Percentiles rank a stretch among this genome's conserved stretches.
These are phyloP conservation scores for Meteorus cinctellus DNA, from an alignment of 2,888 invertebrate genomes.

Conservation along the genomic window DNA sequence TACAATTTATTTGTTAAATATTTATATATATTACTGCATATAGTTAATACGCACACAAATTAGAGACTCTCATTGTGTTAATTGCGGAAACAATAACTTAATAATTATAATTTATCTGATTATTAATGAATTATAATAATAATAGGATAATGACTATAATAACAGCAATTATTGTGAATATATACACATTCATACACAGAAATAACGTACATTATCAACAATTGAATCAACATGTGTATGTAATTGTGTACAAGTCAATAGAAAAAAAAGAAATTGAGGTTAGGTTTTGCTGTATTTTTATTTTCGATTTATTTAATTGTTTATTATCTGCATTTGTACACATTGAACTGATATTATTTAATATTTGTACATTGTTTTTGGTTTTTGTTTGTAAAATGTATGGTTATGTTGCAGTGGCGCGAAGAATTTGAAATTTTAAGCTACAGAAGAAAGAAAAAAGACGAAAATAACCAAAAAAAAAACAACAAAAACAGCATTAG, in stretches of 20 bases:
- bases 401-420: not conserved
- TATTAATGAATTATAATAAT: not conserved
- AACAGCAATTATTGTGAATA: conserved; percentile 1
- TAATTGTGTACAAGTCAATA: conserved; percentile 4
- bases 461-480: not conserved
- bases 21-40: not conserved
- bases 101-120: not conserved
- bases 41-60: not conserved
- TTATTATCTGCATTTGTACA: not conserved
- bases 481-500: not conserved
- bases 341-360: not conserved
- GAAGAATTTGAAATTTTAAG: conserved; percentile 39
- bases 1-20: not conserved
- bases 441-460: conserved; percentile 38
- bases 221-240: not conserved
- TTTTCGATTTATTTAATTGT: not conserved
- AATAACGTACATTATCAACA: not conserved
- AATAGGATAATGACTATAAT: too few relatives aligned
- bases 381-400: not conserved
- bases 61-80: not conserved
- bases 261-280: not conserved
- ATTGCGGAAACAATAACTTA: not conserved
- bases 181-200: conserved; percentile 5
- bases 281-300: too few relatives aligned
- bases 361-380: not conserved